Base-by-base conservation (phyloP, 2,797 vertebrate species). In the Cottoperca gobio region DNA sequence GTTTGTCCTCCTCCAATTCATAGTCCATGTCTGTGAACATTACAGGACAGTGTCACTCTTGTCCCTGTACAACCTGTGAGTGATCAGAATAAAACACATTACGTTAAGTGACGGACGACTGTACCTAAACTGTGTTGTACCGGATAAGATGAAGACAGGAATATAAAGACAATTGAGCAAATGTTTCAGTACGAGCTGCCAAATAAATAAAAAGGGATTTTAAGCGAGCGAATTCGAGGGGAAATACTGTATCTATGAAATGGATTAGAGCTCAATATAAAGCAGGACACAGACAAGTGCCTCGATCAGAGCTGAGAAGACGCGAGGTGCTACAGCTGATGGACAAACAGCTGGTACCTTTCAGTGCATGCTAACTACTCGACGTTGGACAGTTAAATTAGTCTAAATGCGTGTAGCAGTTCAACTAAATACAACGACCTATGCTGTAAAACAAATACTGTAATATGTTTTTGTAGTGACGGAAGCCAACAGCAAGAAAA, bases 11-110 rank as follows among this genome's bases (percentile, higher is more conserved):
- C 78, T 99, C 98, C 83, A 99, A 87, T 78, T 99, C 98, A 87
- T 97, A 99, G 74, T 99, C 98, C 96, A 98, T 95, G 90, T 99
- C 97, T 58, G 97, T 94, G 91, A 98, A 97, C 97, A 98, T 98
- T 8, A n/a, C 49, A 68, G 78, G 74, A 40, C 82, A 50, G 58
- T 5, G 31, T 83, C 73, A 70, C 68, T 68, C 21, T 78, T 77
- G 85, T 84, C 70, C 42, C 61, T 4, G 7, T 23, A 17, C 67
- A 64, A 64, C 43, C 84, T 85, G 78, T 14, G 8, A 63, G 19
- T 4, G 37, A 59, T 26, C 6, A 54, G 1, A 45, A 70, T n/a
- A 62, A 64, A 73, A 6, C 1, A 6, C 50, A 39, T 33, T 6
- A 13, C 0, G 7, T 11, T 21, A 42, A 6, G 63, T 4, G 35